Base-by-base conservation (phyloP, 2,888 invertebrate genomes). In the Eretmocerus hayati region DNA sequence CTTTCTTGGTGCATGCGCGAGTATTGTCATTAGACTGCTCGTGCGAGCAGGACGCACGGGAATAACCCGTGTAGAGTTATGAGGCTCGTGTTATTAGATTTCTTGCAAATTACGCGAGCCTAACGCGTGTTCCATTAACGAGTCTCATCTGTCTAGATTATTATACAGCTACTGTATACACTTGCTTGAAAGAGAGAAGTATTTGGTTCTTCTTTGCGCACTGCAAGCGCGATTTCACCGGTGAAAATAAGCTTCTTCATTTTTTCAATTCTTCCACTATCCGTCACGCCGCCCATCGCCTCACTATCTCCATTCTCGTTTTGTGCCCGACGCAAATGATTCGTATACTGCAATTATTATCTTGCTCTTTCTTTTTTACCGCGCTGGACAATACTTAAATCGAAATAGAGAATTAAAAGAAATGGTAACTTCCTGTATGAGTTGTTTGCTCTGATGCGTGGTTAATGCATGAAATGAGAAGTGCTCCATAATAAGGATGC, bases 91-190 rank as follows among this genome's bases (percentile, higher is more conserved):
- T 65, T 62, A 65, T 65, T 65, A 65, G 62, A 65, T 65, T 64
- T 65, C 64, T 64, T 60, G 62, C 64, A 64, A 65, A 65, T 65
- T 65, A 63, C 60, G 59, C 52, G 53, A 48, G 51, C 48, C 52
- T 48, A 48, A 52, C 62, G 62, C 63, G 60, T 59, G 57, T 62
- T 60, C 62, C 63, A 65, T 65, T 65, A 65, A 60, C 65, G 59
- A 62, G 59, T 63, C 59, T 61, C 62, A 63, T 65, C 63, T 60
- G 63, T 62, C 62, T 64, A 59, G 61, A 65, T 65, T 63, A n/a
- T n/a, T n/a, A n/a, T n/a, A 62, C 61, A 54, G 47, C 42, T 50
- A 48, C 48, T 44, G 50, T 47, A 39, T 20, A 30, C 36, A 18
- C n/a, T n/a, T n/a, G n/a, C n/a, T n/a, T n/a, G n/a, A n/a, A n/a